These are phyloP conservation scores for Pterocles gutturalis DNA, from an alignment of 2,113 vertebrate genomes.

Conservation along the genomic window DNA sequence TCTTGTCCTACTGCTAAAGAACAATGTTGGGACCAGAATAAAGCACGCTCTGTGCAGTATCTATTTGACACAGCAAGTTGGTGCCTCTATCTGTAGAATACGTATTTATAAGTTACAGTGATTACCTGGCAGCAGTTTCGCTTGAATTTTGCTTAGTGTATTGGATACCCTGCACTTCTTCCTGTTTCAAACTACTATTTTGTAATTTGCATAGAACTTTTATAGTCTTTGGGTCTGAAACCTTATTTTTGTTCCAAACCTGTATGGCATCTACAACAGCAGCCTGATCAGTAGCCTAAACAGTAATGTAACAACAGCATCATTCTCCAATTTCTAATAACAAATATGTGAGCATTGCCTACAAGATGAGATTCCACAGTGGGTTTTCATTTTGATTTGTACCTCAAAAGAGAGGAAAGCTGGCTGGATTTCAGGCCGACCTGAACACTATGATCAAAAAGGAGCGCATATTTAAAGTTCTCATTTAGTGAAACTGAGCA, in stretches of 20 bases:
- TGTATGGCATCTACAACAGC: background rate
- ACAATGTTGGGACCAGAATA: background rate
- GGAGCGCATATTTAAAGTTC: background rate
- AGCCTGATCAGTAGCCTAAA: background rate
- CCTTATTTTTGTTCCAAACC: background rate
- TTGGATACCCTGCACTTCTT: background rate
- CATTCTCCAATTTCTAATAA: background rate
- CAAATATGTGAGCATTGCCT: background rate
- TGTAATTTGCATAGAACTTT: background rate
- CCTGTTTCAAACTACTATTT: background rate
- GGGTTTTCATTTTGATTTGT: background rate
- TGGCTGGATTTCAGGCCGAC: background rate
- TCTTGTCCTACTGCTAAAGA: background rate
- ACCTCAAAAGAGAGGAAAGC: background rate
- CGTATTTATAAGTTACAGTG: background rate
- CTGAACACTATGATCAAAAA: background rate
- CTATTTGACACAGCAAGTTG: background rate
- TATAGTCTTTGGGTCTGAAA: background rate
- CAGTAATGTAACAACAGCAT: background rate
- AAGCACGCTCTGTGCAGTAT: accelerated
- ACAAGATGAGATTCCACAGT: background rate
- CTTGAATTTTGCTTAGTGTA: background rate
- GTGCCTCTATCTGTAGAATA: background rate
- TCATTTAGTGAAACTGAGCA: background rate
- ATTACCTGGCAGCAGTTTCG: background rate